phyloP scores from a whole-genome alignment of 1,140 invertebrate genomes.

The Solenopsis fugax region DNA sequence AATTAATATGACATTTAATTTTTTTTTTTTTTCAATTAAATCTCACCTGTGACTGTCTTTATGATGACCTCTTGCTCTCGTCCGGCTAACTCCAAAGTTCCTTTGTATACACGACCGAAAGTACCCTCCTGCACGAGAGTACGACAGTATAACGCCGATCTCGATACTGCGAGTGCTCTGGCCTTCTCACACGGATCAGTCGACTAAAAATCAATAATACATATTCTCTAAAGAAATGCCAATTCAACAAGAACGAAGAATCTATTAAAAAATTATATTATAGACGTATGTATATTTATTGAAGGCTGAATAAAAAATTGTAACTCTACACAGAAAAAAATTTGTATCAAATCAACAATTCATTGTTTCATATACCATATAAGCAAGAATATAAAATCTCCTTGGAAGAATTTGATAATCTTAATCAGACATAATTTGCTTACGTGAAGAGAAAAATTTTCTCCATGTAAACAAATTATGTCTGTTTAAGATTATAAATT shows the following conservation, averaged over 20 bases:
- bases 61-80: constrained; percentile 93
- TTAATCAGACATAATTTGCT: too few relatives aligned
- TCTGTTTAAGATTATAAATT: too few relatives aligned
- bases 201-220: constrained; percentile 78
- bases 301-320: not conserved
- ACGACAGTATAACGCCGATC: constrained; percentile 89
- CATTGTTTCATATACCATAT: too few relatives aligned
- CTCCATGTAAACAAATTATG: too few relatives aligned
- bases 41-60: constrained; percentile 93
- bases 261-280: not conserved
- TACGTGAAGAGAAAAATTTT: too few relatives aligned
- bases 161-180: constrained; percentile 89
- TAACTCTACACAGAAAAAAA: too few relatives aligned
- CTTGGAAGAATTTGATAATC: too few relatives aligned
- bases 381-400: too few relatives aligned
- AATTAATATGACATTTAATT: not conserved
- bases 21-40: not conserved
- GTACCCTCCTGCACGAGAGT: constrained; percentile 92
- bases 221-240: not conserved
- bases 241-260: not conserved
- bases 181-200: constrained; percentile 90
- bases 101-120: constrained; percentile 93
- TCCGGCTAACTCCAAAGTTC: constrained; percentile 89
- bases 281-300: not conserved
- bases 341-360: too few relatives aligned